These are phyloP conservation scores for Hyles lineata DNA, from an alignment of 2,888 invertebrate genomes.

Conservation along the genomic window DNA sequence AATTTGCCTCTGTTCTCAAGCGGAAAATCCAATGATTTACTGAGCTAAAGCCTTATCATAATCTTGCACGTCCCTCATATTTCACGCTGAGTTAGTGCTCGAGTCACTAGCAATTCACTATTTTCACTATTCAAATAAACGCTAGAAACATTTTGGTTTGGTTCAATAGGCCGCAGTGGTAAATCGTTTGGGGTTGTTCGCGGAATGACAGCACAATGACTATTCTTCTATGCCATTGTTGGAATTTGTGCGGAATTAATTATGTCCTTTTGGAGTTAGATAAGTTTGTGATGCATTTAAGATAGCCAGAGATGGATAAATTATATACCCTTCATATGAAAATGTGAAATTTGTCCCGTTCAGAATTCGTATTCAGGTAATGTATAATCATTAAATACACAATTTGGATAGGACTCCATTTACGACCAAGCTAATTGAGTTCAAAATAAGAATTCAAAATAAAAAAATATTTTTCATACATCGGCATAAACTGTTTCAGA, in stretches of 20 bases:
- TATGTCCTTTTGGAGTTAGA: not conserved
- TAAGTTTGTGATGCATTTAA: not conserved
- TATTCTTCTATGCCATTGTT: no score
- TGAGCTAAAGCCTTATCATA: conserved; percentile 79
- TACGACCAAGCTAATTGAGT: no score
- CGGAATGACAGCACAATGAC: no score
- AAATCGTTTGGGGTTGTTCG: not conserved
- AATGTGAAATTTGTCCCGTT: no score
- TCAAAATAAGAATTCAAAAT: no score
- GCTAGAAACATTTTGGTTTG: conserved; percentile 25
- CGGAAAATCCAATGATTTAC: conserved; percentile 82
- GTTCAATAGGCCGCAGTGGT: conserved; percentile 25
- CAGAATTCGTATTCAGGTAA: no score
- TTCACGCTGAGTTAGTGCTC: conserved; percentile 72
- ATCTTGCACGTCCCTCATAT: conserved; percentile 82
- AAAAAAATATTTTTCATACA: no score
- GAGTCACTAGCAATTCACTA: conserved; percentile 59
- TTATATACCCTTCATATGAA: no score
- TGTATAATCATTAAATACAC: no score
- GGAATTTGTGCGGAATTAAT: not conserved
- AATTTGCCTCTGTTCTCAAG: conserved; percentile 76
- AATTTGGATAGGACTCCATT: no score
- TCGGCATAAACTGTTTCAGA: no score
- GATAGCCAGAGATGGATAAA: no score
- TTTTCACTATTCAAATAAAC: conserved; percentile 45